phyloP scores from a whole-genome alignment of 1,140 invertebrate species.

The Lordiphosa collinella region DNA sequence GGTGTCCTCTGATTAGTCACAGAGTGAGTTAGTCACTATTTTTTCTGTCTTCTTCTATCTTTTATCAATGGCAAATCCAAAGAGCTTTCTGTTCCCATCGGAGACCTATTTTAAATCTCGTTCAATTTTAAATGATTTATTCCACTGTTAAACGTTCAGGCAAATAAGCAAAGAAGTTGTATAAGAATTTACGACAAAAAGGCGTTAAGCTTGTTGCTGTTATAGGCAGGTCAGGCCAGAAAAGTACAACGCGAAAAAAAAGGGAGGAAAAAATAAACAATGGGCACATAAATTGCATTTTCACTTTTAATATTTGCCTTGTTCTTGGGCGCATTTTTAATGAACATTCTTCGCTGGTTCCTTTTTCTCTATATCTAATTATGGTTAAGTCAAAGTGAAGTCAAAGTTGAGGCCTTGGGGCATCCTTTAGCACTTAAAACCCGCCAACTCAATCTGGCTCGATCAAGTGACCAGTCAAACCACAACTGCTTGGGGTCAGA shows the following conservation, averaged over 20 bases:
- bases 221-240: not conserved
- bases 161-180: slow-evolving; percentile 39
- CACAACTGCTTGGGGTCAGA: slow-evolving; percentile 69
- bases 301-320: slow-evolving; percentile 70
- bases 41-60: too few species aligned
- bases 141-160: slow-evolving; percentile 3
- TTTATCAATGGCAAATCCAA: too few species aligned
- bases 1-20: too few species aligned
- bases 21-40: too few species aligned
- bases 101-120: too few species aligned
- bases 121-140: not conserved
- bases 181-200: slow-evolving; percentile 70
- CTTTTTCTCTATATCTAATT: too few species aligned
- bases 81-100: too few species aligned
- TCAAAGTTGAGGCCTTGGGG: too few species aligned
- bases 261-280: slow-evolving; percentile 43
- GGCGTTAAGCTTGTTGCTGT: slow-evolving; percentile 65
- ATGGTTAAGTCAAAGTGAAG: too few species aligned
- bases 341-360: slow-evolving; percentile 18
- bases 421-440: not conserved
- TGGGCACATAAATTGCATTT: slow-evolving; percentile 74
- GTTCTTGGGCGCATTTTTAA: slow-evolving; percentile 25
- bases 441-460: not conserved
- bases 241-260: slow-evolving; percentile 4
- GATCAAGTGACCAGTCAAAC: slow-evolving; percentile 59